phyloP scores from a whole-genome alignment of 2,888 invertebrate species.

The Pseudococcus jackbeardsleyi region DNA sequence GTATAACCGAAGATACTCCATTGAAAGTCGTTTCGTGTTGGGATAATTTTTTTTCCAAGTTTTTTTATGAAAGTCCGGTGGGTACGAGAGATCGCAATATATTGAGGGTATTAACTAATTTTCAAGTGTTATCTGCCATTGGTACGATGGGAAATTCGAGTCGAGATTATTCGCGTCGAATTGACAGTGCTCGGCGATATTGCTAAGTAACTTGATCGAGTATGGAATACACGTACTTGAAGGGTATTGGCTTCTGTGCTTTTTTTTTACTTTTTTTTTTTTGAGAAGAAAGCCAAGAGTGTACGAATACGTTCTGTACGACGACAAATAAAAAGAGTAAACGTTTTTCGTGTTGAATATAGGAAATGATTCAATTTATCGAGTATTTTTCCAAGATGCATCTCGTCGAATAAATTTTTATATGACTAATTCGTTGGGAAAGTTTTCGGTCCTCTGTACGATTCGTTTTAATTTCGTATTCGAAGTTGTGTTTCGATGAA shows the following conservation, averaged over 20 bases:
- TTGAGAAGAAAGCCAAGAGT: not conserved
- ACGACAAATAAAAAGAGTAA: not conserved
- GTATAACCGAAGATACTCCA: no score
- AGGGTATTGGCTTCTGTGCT: not conserved
- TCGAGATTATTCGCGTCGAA: conserved; percentile 16
- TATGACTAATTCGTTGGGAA: not conserved
- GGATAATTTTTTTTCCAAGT: no score
- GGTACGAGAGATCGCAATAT: not conserved
- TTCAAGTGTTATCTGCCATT: not conserved
- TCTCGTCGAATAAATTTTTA: not conserved
- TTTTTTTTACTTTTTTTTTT: not conserved
- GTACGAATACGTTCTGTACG: not conserved
- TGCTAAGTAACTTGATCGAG: conserved; percentile 15
- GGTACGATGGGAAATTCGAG: not conserved
- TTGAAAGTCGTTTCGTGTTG: no score
- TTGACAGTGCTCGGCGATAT: not conserved
- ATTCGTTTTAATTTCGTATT: not conserved
- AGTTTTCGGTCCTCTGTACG: not conserved
- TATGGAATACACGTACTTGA: conserved; percentile 15
- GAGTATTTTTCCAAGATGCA: not conserved
- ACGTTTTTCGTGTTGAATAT: conserved; percentile 19
- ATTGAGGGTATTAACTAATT: not conserved
- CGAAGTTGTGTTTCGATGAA: not conserved
- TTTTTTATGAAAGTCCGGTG: not conserved
- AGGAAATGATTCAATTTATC: conserved; percentile 1